Evolutionary conservation across 1,140 invertebrate species (phyloP).

Genomic region (Macrocentrus cingulum): DNA sequence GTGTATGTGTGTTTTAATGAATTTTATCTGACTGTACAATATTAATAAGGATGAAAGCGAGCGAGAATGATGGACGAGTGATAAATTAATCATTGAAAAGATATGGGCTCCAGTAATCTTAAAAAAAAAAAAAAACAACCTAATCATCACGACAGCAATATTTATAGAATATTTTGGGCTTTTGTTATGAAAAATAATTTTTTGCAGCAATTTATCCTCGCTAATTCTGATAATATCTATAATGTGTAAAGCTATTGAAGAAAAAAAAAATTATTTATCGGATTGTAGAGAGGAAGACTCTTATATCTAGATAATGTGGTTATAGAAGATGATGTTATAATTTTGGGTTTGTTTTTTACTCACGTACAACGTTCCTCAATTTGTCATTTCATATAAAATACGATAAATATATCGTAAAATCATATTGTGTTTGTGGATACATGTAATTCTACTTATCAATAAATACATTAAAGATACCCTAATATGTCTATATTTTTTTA

Average conservation of each 20-base stretch:
- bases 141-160: constrained; percentile 8
- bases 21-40: constrained; percentile 24
- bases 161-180: background rate
- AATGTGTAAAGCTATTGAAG: no score
- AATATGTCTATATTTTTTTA: background rate
- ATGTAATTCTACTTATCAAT: constrained; percentile 36
- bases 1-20: constrained; percentile 7
- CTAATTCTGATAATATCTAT: no score
- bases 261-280: no score
- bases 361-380: no score
- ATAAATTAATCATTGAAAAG: constrained; percentile 14
- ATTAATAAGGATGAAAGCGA: constrained; percentile 16
- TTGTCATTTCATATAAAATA: no score
- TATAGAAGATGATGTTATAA: no score
- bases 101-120: constrained; percentile 9
- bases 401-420: background rate
- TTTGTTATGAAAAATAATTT: no score
- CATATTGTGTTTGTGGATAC: constrained; percentile 34
- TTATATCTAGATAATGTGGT: no score
- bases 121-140: no score
- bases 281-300: no score
- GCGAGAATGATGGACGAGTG: constrained; percentile 11
- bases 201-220: no score
- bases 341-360: no score
- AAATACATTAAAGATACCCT: constrained; percentile 23